A percentile compares a stretch with the other conserved stretches of the same genome.
These are phyloP conservation scores for Mustela nigripes DNA, from an alignment of 2,113 vertebrate genomes.

Conservation along the genomic window DNA sequence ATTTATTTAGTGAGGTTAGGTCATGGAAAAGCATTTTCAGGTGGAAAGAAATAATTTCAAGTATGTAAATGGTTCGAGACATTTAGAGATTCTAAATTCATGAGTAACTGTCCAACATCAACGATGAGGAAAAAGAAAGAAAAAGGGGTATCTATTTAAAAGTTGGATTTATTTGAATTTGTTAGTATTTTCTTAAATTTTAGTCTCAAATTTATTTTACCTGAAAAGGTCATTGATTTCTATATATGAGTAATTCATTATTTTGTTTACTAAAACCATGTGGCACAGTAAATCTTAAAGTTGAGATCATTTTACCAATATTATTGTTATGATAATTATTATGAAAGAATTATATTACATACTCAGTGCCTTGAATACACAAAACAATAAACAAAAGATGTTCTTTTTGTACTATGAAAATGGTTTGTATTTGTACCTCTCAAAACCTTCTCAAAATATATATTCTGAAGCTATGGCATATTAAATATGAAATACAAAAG, in stretches of 20 bases:
- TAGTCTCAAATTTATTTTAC: not conserved
- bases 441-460: not conserved
- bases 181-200: conserved; percentile 8
- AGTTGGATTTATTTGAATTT: not conserved
- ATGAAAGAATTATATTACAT: not conserved
- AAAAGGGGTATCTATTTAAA: not conserved
- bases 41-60: not conserved
- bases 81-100: not conserved
- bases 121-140: not conserved
- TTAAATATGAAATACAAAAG: not conserved
- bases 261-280: not conserved
- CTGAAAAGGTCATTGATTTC: not conserved
- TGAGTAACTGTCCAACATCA: not conserved
- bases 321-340: not conserved
- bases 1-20: not conserved
- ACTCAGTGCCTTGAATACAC: not conserved
- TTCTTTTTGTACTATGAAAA: not conserved
- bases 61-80: not conserved
- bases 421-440: not conserved
- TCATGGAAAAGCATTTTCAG: not conserved
- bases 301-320: not conserved
- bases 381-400: not conserved
- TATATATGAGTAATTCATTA: not conserved
- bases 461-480: not conserved
- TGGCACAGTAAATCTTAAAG: not conserved